Evolutionary conservation across 2,113 vertebrate genomes (phyloP).

Genomic region (Casuarius casuarius): DNA sequence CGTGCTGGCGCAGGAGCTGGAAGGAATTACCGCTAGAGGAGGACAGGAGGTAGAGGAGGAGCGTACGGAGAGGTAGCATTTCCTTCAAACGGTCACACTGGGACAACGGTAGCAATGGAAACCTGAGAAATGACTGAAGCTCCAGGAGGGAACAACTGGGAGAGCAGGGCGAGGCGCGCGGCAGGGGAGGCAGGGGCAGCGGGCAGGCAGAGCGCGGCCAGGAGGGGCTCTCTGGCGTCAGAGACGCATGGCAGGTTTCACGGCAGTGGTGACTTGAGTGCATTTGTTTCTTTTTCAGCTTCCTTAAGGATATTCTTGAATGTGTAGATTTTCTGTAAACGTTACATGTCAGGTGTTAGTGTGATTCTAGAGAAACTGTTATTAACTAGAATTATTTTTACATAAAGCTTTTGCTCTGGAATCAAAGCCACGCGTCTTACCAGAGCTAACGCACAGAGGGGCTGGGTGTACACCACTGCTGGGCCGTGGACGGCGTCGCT

Average conservation of each 20-base stretch:
- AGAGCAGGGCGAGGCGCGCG: background rate
- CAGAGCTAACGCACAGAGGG: background rate
- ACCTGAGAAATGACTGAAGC: background rate
- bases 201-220: background rate
- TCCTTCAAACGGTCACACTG: background rate
- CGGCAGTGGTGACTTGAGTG: background rate
- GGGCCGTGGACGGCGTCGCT: no score
- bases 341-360: background rate
- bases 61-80: background rate
- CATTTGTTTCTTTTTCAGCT: background rate
- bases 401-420: background rate
- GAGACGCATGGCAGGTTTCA: background rate
- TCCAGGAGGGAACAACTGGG: no score
- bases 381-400: background rate
- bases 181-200: background rate
- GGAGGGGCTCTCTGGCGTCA: background rate
- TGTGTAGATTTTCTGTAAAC: background rate
- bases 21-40: background rate
- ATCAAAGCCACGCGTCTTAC: background rate
- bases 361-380: background rate
- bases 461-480: background rate
- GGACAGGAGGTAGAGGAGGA: background rate
- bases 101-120: background rate
- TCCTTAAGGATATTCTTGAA: background rate
- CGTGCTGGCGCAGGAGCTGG: background rate